Evolutionary conservation across 1,140 invertebrate genomes (phyloP).

Genomic region (Drosophila nebulosa): DNA sequence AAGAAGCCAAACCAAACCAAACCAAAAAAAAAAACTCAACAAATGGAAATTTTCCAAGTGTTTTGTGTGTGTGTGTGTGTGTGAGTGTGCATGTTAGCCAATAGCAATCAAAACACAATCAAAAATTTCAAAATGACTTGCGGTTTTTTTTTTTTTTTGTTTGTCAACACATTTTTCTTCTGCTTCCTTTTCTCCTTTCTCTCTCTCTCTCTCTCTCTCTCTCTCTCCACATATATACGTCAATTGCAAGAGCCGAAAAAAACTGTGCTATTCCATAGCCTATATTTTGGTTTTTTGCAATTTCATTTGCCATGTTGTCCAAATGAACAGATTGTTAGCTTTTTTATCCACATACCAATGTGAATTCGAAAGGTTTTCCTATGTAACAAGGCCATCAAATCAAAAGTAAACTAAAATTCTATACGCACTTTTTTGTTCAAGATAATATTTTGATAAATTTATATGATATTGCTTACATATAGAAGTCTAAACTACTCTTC

Average conservation of each 20-base stretch:
- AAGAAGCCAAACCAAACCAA: conserved; percentile 21
- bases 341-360: background rate
- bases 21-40: conserved; percentile 18
- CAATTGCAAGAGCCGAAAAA: background rate
- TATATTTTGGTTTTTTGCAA: background rate
- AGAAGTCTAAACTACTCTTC: background rate
- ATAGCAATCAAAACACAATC: conserved; percentile 32
- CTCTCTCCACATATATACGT: background rate
- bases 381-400: background rate
- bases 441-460: too few species aligned
- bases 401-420: background rate
- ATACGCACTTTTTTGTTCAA: too few species aligned
- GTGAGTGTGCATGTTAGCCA: background rate
- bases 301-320: conserved; percentile 4
- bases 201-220: too few species aligned
- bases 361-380: too few species aligned
- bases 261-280: background rate
- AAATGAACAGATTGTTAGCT: background rate
- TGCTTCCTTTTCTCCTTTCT: background rate
- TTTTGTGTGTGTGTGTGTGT: background rate
- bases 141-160: conserved; percentile 5
- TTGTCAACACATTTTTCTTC: background rate
- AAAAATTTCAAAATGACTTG: conserved; percentile 38
- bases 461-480: too few species aligned
- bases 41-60: background rate